Evolutionary conservation across 1,140 invertebrate genomes (phyloP).

Genomic region (Ericerus pela): DNA sequence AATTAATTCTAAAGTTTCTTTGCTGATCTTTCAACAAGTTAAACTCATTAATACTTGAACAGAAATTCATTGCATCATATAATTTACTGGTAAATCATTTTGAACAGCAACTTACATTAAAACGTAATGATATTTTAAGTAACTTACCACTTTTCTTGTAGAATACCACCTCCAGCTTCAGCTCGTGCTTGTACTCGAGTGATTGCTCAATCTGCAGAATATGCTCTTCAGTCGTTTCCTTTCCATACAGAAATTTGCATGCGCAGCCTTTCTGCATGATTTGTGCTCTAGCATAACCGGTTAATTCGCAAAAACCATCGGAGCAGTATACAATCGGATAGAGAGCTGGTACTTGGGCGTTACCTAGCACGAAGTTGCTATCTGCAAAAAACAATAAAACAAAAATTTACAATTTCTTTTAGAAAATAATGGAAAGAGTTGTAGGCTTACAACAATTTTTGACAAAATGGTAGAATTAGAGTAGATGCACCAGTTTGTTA

Average conservation of each 20-base stretch:
- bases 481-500: no score
- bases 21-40: no score
- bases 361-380: conserved; percentile 94
- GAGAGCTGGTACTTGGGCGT: conserved; percentile 74
- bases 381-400: conserved; percentile 53
- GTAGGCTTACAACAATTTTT: no score
- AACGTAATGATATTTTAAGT: no score
- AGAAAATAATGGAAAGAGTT: no score
- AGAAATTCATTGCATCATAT: no score
- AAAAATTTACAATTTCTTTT: conserved; percentile 17
- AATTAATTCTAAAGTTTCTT: no score
- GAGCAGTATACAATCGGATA: conserved; percentile 96
- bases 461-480: no score
- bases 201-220: conserved; percentile 77
- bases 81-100: no score
- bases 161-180: conserved; percentile 85
- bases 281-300: conserved; percentile 80
- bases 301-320: conserved; percentile 94
- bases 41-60: no score
- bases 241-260: conserved; percentile 88
- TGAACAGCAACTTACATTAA: no score
- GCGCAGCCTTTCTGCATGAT: conserved; percentile 94
- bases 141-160: conserved; percentile 85
- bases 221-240: conserved; percentile 76
- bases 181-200: conserved; percentile 73